Conservation (phyloP, 1,140 invertebrate species). For the Diorhabda carinulata region DNA sequence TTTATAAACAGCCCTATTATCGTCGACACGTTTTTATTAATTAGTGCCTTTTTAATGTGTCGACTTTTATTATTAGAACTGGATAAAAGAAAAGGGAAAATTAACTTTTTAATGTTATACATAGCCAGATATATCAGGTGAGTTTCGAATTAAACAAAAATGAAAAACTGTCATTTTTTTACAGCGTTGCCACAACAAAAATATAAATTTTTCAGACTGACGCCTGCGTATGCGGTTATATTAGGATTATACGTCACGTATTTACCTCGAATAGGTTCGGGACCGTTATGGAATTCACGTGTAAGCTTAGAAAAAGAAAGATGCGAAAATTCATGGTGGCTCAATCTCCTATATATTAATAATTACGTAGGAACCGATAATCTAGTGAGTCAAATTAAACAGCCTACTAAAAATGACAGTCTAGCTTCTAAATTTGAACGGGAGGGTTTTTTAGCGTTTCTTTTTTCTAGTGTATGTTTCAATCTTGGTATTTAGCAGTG, state of each 20-base stretch:
- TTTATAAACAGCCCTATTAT: conserved; percentile 60
- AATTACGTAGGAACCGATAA: conserved; percentile 70
- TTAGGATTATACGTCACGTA: conserved; percentile 68
- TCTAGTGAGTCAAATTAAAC: conserved; percentile 51
- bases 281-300: conserved; percentile 62
- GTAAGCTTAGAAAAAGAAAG: conserved; percentile 59
- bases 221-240: conserved; percentile 64
- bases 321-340: conserved; percentile 76
- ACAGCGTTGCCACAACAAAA: background rate
- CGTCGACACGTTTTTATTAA: conserved; percentile 67
- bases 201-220: conserved; percentile 54
- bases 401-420: background rate
- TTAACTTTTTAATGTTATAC: conserved; percentile 61
- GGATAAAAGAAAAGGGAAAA: conserved; percentile 58
- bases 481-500: conserved; percentile 86
- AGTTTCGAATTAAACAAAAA: background rate
- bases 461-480: conserved; percentile 74
- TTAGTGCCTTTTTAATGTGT: conserved; percentile 65
- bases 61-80: conserved; percentile 62
- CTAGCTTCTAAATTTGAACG: too few relatives aligned
- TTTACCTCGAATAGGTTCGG: conserved; percentile 59
- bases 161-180: too few relatives aligned
- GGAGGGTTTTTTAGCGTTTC: background rate
- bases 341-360: conserved; percentile 79
- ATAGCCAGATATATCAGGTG: conserved; percentile 63